Base-by-base conservation (phyloP, 1,140 invertebrate species). In the Caenorhabditis latens region DNA sequence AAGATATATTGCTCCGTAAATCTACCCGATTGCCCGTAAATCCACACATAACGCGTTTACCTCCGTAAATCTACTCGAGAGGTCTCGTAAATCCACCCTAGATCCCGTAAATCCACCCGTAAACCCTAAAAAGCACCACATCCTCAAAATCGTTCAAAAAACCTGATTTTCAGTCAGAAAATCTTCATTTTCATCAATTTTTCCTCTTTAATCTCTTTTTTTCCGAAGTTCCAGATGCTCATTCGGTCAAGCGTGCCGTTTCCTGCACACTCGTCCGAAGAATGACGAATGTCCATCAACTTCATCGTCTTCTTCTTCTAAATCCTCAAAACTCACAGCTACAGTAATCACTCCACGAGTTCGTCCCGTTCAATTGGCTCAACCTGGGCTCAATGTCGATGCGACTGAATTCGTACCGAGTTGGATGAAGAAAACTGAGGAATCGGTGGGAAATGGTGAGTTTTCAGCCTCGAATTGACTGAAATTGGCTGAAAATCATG, bases 171-270 rank as follows among this genome's bases (percentile, higher is more conserved):
- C 16, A 19, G 65, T 14, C 42, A 4, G 11, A 67, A 67, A 67
- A 67, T 48, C 0, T n/a, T 67, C 40, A 8, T 67, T 67, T 67
- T n/a, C 40, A 7, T n/a, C 21, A n/a, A 75, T 24, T 32, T 67
- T 67, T 67, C 11, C 63, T n/a, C n/a, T 67, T n/a, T 67, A 67
- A 43, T n/a, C n/a, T n/a, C n/a, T n/a, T n/a, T n/a, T n/a, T n/a
- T n/a, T n/a, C n/a, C n/a, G n/a, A n/a, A n/a, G n/a, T n/a, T n/a
- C 24, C 67, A 88, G 87, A 43, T 88, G 87, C 58, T 46, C 40
- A 32, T 88, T 87, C 55, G 87, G 87, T 14, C 43, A 46, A 2
- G 87, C 87, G 7, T 88, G 87, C 24, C 61, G 87, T 40, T 88
- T 87, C 53, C 46, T 82, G 2, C 87, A 88, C 58, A 57, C 85